Base-by-base conservation (phyloP, 2,797 vertebrate species). In the Staurois parvus region DNA sequence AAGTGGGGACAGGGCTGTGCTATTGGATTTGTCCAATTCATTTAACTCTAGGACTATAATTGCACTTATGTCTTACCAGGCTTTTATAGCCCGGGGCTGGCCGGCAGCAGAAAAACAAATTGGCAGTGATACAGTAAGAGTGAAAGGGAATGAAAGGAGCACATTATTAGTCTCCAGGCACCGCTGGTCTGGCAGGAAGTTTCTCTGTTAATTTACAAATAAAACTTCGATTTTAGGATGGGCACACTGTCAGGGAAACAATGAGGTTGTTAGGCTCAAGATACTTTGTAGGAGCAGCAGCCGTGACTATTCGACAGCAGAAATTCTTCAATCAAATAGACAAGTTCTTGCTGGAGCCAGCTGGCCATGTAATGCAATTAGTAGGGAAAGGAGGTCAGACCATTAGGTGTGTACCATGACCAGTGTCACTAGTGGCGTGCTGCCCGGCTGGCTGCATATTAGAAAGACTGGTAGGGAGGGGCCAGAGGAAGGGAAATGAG, bases 161-260 rank as follows among this genome's bases (percentile, higher is more conserved):
- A 93, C 94, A 95, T 95, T 95, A 95, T 95, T 93, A 93, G 93
- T 95, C 93, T 94, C 94, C 94, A 95, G 95, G 96, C 95, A 95
- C 93, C 90, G 59, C 92, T 92, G 92, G 90, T 95, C 95, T 95
- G 94, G 95, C 96, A 96, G 94, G 95, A 97, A 96, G 96, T 97
- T 96, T 96, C 95, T 94, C 89, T 94, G 94, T 97, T 96, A 97
- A 96, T 98, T 97, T 97, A 96, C 96, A 97, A 98, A 97, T 97
- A 96, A 96, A 98, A 97, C 96, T 97, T 94, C 91, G 94, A 93
- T 95, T 97, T 96, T 94, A 94, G 95, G 94, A 95, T 93, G 94
- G 93, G 92, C 91, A 24, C 90, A 81, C 94, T 94, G 94, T 96
- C 94, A 92, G 93, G 85, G 92, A 92, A 92, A 96, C 94, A 93